These are phyloP conservation scores for Tillus elongatus DNA, from an alignment of 2,888 invertebrate species.

Conservation along the genomic window DNA sequence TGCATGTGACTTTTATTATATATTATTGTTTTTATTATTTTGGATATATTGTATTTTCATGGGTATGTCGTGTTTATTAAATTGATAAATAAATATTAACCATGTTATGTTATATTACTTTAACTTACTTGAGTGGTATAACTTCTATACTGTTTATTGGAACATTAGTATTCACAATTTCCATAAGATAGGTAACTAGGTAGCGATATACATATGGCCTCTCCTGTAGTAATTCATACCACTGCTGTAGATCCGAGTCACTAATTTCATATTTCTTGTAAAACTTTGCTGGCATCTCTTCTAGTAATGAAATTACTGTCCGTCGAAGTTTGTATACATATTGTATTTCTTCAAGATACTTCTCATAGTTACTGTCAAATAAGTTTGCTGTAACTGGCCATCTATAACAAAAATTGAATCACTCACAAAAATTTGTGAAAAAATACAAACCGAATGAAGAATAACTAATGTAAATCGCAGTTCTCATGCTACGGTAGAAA, in stretches of 20 bases:
- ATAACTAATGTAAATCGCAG: too few species aligned
- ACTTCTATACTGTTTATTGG: conserved; percentile 33
- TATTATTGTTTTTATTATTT: too few species aligned
- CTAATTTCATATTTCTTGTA: conserved; percentile 43
- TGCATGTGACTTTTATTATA: too few species aligned
- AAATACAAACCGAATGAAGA: too few species aligned
- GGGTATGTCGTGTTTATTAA: too few species aligned
- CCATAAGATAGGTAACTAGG: conserved; percentile 40
- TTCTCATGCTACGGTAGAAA: too few species aligned
- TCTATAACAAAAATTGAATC: conserved; percentile 27
- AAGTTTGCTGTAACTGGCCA: conserved; percentile 39
- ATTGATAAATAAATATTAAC: neutral
- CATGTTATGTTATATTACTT: conserved; percentile 7
- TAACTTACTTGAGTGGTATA: conserved; percentile 35
- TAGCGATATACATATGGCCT: conserved; percentile 41
- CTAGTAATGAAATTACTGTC: conserved; percentile 35
- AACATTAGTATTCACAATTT: conserved; percentile 28
- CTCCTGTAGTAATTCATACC: conserved; percentile 39
- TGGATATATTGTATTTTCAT: too few species aligned
- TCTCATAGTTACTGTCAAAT: conserved; percentile 31
- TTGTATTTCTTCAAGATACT: conserved; percentile 39
- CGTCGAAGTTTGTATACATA: conserved; percentile 33
- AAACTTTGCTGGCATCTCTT: conserved; percentile 42
- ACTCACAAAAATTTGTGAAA: neutral
- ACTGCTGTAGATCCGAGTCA: conserved; percentile 40